Conservation (phyloP, 2,888 invertebrate species). For the Elegia similella region DNA sequence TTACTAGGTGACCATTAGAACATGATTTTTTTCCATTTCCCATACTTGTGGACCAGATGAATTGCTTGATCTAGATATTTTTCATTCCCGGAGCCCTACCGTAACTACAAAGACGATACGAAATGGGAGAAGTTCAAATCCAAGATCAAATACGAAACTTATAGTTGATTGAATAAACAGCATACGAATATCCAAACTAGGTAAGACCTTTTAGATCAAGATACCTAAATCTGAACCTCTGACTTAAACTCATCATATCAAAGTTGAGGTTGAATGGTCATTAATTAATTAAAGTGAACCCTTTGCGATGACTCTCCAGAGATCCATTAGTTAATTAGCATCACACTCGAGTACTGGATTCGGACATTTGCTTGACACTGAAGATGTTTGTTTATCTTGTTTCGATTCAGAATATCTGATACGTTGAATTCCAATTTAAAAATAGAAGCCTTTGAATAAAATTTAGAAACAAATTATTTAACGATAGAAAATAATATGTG, state of each 20-base stretch:
- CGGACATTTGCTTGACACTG: conserved; percentile 10
- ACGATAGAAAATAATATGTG: no score
- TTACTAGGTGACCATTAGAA: no score
- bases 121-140: no score
- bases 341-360: conserved; percentile 28
- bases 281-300: conserved; percentile 77
- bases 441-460: no score
- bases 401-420: not conserved
- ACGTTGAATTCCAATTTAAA: no score
- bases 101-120: no score
- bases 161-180: not conserved
- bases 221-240: conserved; percentile 10
- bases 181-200: not conserved
- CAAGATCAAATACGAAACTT: not conserved
- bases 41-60: no score
- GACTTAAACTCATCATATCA: conserved; percentile 51
- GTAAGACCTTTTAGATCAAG: not conserved
- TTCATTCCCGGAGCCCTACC: no score
- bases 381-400: not conserved
- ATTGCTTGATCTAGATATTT: no score
- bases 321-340: conserved; percentile 77
- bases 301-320: conserved; percentile 66
- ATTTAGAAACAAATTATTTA: no score
- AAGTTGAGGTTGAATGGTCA: conserved; percentile 68
- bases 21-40: no score